A percentile compares a stretch with the other conserved stretches of the same genome.
phyloP scores from a whole-genome alignment of 2,888 invertebrate genomes.

The Apamea monoglypha region DNA sequence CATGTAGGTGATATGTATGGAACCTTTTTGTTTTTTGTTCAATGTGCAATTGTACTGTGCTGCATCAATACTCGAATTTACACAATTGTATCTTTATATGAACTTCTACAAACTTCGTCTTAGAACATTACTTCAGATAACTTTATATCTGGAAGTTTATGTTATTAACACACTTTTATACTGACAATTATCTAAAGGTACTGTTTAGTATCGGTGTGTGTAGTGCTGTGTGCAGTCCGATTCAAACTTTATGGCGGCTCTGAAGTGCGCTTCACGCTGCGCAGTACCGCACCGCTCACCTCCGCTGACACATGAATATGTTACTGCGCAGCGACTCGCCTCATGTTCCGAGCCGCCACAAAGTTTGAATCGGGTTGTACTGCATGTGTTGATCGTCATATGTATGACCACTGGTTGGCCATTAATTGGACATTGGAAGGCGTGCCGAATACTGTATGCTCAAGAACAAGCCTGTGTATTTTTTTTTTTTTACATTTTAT shows the following conservation, averaged over 20 bases:
- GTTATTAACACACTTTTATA: slow-evolving; percentile 67
- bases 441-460: slow-evolving; percentile 33
- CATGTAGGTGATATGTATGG: slow-evolving; percentile 26
- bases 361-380: background rate
- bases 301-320: too few species aligned
- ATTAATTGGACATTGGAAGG: background rate
- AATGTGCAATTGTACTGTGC: slow-evolving; percentile 44
- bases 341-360: too few species aligned
- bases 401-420: background rate
- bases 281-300: too few species aligned
- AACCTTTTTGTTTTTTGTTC: slow-evolving; percentile 36
- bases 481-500: slow-evolving; percentile 33
- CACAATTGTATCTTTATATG: slow-evolving; percentile 55
- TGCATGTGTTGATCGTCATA: background rate
- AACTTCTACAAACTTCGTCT: slow-evolving; percentile 45
- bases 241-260: too few species aligned
- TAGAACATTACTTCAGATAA: slow-evolving; percentile 83
- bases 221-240: slow-evolving; percentile 19
- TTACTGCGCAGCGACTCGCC: too few species aligned
- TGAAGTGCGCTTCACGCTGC: background rate
- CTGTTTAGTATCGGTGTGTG: slow-evolving; percentile 47
- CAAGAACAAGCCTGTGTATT: slow-evolving; percentile 29
- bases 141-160: slow-evolving; percentile 81
- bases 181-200: slow-evolving; percentile 52
- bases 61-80: slow-evolving; percentile 61